A percentile compares a stretch with the other conserved stretches of the same genome.
These are phyloP conservation scores for Sebastes itinus DNA, from an alignment of 2,797 vertebrate species.

Conservation along the genomic window DNA sequence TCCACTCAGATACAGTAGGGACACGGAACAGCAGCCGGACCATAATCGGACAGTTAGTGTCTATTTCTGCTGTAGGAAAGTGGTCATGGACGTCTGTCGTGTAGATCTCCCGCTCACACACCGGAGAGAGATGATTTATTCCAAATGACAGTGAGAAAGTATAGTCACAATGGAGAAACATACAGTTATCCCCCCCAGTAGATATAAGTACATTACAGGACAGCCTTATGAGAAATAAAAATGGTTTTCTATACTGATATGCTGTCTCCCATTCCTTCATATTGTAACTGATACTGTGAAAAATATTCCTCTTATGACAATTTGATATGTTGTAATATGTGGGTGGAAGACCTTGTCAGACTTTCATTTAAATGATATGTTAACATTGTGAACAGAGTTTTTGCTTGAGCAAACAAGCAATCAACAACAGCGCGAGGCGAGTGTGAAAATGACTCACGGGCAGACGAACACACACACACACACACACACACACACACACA, in stretches of 20 bases:
- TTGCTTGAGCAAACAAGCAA: constrained; percentile 74
- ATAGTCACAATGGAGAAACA: constrained; percentile 72
- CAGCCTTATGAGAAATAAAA: constrained; percentile 85
- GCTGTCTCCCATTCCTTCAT: constrained; percentile 69
- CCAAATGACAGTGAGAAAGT: constrained; percentile 62
- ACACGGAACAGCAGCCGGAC: constrained; percentile 31
- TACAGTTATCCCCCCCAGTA: constrained; percentile 74
- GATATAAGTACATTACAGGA: constrained; percentile 76
- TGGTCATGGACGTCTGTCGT: constrained; percentile 56
- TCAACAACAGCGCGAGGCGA: constrained; percentile 55
- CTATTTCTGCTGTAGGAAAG: constrained; percentile 47
- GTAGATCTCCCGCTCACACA: constrained; percentile 56
- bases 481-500: constrained; percentile 10
- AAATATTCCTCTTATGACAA: constrained; percentile 52
- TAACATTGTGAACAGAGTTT: constrained; percentile 62
- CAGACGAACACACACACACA: constrained; percentile 32
- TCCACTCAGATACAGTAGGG: constrained; percentile 34
- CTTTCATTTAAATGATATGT: constrained; percentile 68
- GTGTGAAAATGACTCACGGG: constrained; percentile 66
- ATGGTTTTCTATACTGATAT: constrained; percentile 81
- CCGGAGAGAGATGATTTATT: constrained; percentile 58
- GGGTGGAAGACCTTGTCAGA: constrained; percentile 58
- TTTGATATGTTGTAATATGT: constrained; percentile 62
- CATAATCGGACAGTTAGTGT: constrained; percentile 44
- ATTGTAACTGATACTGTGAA: constrained; percentile 46